Evolutionary conservation across 2,888 invertebrate species (phyloP).

Genomic region (Gandaritis pyraliata): DNA sequence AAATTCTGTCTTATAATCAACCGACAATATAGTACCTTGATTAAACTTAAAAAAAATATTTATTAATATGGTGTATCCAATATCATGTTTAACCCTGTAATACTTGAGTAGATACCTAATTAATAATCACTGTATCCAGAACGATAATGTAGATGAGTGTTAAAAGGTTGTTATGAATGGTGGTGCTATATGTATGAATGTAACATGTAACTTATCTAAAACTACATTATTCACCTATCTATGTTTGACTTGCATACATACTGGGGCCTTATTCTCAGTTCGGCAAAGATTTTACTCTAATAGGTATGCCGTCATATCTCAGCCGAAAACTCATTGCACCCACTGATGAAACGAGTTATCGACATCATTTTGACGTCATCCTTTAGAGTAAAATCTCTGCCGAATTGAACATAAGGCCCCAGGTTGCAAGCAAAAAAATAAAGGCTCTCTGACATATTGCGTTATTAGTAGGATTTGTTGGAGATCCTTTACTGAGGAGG

Average conservation of each 20-base stretch:
- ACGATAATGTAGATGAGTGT: conserved; percentile 45
- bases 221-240: conserved; percentile 28
- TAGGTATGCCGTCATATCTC: no score
- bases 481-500: no score
- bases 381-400: no score
- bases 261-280: no score
- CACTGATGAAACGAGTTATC: no score
- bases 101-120: conserved; percentile 35
- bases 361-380: no score
- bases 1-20: conserved; percentile 17
- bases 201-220: conserved; percentile 42
- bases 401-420: no score
- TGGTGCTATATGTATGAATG: conserved; percentile 76
- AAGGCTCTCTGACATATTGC: no score
- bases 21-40: conserved; percentile 31
- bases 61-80: conserved; percentile 26
- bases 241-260: conserved; percentile 4
- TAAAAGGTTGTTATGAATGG: conserved; percentile 68
- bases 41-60: conserved; percentile 28
- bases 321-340: no score
- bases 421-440: no score
- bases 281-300: no score
- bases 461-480: no score
- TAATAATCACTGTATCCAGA: conserved; percentile 28
- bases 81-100: conserved; percentile 34